Evolutionary conservation across 2,797 vertebrate genomes (phyloP).

Genomic region (Pangasius macronema): DNA sequence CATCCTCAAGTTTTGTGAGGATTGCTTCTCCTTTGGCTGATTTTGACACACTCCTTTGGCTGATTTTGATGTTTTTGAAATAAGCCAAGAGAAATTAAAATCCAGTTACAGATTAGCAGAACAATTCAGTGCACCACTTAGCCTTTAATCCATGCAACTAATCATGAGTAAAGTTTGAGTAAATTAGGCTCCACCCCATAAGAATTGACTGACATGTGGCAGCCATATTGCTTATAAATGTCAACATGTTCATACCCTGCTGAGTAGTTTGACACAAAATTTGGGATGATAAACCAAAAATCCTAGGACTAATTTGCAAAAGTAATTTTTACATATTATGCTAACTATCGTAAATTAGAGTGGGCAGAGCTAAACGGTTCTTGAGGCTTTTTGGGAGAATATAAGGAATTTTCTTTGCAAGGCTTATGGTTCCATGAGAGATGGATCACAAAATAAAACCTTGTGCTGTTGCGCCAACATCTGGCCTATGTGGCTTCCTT

Average conservation of each 20-base stretch:
- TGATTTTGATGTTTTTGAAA: not conserved
- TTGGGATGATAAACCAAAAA: not conserved
- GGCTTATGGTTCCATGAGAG: not conserved
- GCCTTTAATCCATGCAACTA: not conserved
- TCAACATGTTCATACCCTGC: not conserved
- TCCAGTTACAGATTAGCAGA: not conserved
- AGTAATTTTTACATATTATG: not conserved
- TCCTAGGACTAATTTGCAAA: not conserved
- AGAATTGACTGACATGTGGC: not conserved
- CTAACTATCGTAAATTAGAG: not conserved
- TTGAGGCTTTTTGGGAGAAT: not conserved
- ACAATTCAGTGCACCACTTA: not conserved
- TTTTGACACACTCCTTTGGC: not conserved
- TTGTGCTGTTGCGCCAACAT: not conserved
- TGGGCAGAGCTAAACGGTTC: not conserved
- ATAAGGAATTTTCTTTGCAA: not conserved
- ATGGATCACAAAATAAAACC: not conserved
- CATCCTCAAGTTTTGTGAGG: not conserved
- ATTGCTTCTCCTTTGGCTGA: not conserved
- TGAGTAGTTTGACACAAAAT: not conserved
- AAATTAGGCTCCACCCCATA: not conserved
- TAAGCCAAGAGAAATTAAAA: not conserved
- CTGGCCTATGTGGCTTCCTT: not conserved
- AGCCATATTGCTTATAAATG: not conserved
- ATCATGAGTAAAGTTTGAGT: not conserved